phyloP scores from a whole-genome alignment of 2,113 vertebrate species.

The Typhlomys cinereus region DNA sequence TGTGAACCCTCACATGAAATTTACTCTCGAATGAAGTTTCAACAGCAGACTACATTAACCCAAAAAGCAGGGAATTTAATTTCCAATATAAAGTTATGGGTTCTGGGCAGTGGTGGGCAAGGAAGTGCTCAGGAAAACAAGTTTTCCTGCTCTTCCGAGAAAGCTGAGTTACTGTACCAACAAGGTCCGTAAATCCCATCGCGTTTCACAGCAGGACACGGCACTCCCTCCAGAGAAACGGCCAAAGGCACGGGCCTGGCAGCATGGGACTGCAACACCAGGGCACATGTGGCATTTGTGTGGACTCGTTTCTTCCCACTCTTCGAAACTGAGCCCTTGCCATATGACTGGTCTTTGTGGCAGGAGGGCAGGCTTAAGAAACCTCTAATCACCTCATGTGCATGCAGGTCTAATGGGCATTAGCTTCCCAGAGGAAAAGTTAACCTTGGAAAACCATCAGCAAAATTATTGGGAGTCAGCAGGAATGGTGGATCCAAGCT shows the following conservation, averaged over 20 bases:
- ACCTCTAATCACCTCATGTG: too few relatives aligned
- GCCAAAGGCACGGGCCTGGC: background rate
- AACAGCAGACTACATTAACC: background rate
- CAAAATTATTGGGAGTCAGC: background rate
- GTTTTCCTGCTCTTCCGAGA: background rate
- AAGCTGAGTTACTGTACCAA: background rate
- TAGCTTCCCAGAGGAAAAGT: background rate
- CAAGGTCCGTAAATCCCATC: too few relatives aligned
- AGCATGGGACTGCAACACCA: background rate
- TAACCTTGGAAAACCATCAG: background rate
- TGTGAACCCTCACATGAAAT: slow-evolving; percentile 4
- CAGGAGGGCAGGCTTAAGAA: background rate
- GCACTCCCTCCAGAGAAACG: background rate
- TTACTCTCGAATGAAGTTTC: background rate
- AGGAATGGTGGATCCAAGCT: background rate
- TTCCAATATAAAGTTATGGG: slow-evolving; percentile 45
- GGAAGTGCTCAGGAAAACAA: background rate
- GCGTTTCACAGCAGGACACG: background rate
- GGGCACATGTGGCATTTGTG: background rate
- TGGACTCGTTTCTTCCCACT: background rate
- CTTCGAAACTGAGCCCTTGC: background rate
- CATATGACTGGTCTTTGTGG: accelerated
- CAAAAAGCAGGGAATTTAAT: slow-evolving; percentile 34
- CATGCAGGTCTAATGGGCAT: too few relatives aligned
- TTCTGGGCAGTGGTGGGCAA: background rate